phyloP scores from a whole-genome alignment of 2,113 vertebrate genomes.

The Illadopsis cleaveri region DNA sequence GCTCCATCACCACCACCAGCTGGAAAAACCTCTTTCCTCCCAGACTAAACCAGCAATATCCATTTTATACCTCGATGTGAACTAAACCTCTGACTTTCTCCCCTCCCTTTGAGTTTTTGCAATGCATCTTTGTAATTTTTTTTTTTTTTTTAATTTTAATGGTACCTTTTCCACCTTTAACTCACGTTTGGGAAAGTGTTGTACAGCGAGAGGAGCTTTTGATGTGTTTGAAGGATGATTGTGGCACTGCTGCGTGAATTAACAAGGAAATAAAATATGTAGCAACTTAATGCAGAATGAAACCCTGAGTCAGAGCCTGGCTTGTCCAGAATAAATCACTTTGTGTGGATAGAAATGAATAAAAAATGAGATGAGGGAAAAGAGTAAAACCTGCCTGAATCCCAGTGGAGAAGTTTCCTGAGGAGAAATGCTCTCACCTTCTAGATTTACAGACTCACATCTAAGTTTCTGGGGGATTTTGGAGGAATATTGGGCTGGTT shows the following conservation, averaged over 20 bases:
- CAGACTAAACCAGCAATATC: conserved; percentile 26
- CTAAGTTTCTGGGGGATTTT: neutral
- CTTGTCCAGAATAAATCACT: neutral
- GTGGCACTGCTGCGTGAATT: neutral
- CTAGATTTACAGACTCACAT: neutral
- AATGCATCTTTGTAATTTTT: neutral
- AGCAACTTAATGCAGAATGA: neutral
- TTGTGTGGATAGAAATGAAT: neutral
- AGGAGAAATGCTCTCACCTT: neutral
- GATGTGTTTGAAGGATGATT: neutral
- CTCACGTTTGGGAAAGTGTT: neutral
- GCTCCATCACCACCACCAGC: neutral
- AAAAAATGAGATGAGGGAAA: neutral
- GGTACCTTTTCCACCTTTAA: conserved; percentile 28
- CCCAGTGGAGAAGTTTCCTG: accelerated
- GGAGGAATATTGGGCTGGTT: accelerated
- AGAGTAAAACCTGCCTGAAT: neutral
- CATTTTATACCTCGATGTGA: conserved; percentile 29
- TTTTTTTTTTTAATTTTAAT: neutral
- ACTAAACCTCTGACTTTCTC: neutral
- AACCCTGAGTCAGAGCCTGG: accelerated
- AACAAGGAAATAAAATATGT: neutral
- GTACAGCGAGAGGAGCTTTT: neutral
- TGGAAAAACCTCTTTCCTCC: neutral
- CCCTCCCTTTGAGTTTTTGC: neutral